Percentiles rank a stretch among this genome's conserved stretches.
Conservation (phyloP, 2,888 invertebrate genomes). For the Cyaniris semiargus region DNA sequence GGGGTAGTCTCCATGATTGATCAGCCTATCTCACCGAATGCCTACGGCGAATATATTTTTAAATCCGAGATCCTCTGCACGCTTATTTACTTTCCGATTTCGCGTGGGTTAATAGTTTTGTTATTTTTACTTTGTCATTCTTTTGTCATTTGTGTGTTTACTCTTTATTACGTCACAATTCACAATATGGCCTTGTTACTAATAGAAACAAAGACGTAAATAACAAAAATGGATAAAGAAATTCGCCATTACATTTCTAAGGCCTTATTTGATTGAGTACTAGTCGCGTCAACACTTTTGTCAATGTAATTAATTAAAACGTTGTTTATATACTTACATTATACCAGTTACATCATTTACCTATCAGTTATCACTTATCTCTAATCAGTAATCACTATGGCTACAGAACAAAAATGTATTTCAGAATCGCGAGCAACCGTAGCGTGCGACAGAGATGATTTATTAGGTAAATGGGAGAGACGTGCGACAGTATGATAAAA, state of each 20-base stretch:
- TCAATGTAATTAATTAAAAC: not conserved
- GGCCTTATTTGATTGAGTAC: not conserved
- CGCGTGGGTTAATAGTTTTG: constrained; percentile 21
- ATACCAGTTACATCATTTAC: not conserved
- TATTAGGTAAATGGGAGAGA: constrained; percentile 1
- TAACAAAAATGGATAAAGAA: not conserved
- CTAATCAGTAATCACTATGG: not conserved
- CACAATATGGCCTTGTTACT: not conserved
- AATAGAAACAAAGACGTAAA: not conserved
- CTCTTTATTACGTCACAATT: not conserved
- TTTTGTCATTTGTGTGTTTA: not conserved
- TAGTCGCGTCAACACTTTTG: not conserved
- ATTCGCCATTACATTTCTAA: not conserved
- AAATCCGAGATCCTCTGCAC: constrained; percentile 34
- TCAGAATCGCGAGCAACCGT: not conserved
- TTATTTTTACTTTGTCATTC: not conserved
- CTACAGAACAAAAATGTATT: not conserved
- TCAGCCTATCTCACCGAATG: constrained; percentile 76
- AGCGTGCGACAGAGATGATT: not conserved
- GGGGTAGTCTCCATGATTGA: constrained; percentile 79
- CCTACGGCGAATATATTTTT: constrained; percentile 60
- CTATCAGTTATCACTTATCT: not conserved
- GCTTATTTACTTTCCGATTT: constrained; percentile 22
- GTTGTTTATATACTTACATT: no score
- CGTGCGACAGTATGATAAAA: not conserved